These are phyloP conservation scores for Itoplectis maculator DNA, from an alignment of 2,888 invertebrate genomes.

Conservation along the genomic window DNA sequence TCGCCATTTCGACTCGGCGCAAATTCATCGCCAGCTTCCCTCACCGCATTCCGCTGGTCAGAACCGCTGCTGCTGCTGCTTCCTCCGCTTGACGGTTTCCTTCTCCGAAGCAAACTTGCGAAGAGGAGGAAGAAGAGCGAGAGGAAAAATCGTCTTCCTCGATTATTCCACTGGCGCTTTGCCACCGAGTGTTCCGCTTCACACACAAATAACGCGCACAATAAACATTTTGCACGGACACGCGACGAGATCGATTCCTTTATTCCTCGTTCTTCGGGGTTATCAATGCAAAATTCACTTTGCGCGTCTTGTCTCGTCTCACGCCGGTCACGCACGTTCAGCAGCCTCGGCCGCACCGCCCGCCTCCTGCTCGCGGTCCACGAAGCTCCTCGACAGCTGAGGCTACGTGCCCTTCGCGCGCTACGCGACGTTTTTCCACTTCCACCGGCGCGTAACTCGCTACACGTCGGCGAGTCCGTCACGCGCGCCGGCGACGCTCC, in stretches of 20 bases:
- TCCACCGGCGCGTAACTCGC: not conserved
- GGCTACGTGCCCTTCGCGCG: conserved; percentile 1
- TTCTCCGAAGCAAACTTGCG: not conserved
- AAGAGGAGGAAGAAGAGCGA: not conserved
- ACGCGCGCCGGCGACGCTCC: no score
- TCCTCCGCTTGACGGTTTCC: not conserved
- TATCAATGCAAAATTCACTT: no score
- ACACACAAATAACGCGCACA: not conserved
- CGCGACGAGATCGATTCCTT: no score
- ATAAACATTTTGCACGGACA: no score
- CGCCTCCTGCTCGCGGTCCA: not conserved
- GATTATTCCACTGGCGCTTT: conserved; percentile 14
- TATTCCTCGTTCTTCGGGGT: conserved; percentile 2
- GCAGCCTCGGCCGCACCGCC: no score
- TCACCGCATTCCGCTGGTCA: conserved; percentile 6
- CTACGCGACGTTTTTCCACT: conserved; percentile 12
- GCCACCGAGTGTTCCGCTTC: conserved; percentile 21
- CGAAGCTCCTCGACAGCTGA: not conserved
- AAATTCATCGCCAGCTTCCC: conserved; percentile 29
- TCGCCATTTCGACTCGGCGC: conserved; percentile 17
- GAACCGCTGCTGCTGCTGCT: not conserved
- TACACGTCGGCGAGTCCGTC: no score
- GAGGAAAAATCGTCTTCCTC: conserved; percentile 3
- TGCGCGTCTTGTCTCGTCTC: conserved; percentile 27
- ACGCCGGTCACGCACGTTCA: conserved; percentile 24